Percentiles rank a stretch among this genome's conserved stretches.
Conservation (phyloP, 2,888 invertebrate species). For the Eulithis testata region DNA sequence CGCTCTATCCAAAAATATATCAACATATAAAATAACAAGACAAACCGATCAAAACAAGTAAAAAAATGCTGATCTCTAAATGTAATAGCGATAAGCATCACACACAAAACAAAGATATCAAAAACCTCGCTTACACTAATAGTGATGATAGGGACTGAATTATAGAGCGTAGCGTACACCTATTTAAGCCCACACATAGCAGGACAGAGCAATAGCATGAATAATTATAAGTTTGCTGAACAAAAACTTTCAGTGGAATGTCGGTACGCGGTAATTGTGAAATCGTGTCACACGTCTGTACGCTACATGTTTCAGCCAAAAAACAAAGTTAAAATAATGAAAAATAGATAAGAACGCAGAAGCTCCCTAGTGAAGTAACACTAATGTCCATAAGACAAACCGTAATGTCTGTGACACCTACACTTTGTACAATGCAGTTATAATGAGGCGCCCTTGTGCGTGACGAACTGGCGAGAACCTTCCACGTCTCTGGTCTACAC, state of each 20-base stretch:
- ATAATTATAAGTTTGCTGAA: conserved; percentile 16
- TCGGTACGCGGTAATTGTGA: conserved; percentile 6
- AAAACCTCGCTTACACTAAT: conserved; percentile 10
- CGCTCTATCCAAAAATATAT: conserved; percentile 50
- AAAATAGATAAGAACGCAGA: conserved; percentile 54
- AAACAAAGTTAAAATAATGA: conserved; percentile 26
- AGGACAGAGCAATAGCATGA: conserved; percentile 15
- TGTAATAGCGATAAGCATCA: conserved; percentile 40
- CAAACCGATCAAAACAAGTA: conserved; percentile 18
- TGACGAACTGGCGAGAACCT: conserved; percentile 41
- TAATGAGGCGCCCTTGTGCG: conserved; percentile 48
- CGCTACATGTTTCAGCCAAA: conserved; percentile 17
- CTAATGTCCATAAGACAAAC: conserved; percentile 64
- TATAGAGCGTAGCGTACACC: conserved; percentile 13
- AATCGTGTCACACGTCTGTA: conserved; percentile 6
- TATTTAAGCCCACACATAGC: conserved; percentile 1
- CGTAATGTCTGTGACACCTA: conserved; percentile 66
- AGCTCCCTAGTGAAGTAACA: conserved; percentile 63
- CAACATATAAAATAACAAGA: conserved; percentile 41
- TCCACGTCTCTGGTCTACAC: conserved; percentile 49
- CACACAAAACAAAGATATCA: conserved; percentile 16
- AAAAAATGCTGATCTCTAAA: conserved; percentile 29
- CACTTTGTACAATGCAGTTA: conserved; percentile 69
- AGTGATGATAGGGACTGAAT: conserved; percentile 24
- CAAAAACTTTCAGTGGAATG: conserved; percentile 19